Evolutionary conservation across 2,888 invertebrate species (phyloP), one percentile per base, ranked within the genome.

Genomic region (Archips crataeganus): DNA sequence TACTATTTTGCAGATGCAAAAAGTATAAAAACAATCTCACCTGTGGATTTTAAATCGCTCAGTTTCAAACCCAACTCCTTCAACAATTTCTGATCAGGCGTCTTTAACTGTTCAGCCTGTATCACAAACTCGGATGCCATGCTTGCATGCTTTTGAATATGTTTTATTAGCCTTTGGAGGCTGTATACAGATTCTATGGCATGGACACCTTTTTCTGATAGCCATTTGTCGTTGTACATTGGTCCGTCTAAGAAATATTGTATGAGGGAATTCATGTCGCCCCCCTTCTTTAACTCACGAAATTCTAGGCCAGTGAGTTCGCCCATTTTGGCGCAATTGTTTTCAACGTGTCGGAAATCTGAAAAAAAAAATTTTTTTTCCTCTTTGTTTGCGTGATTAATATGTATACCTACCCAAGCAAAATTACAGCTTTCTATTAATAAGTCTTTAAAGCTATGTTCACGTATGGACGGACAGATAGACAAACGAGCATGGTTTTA

Each of bases 281-380:
- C 87, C 15, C 85, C 82, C 32, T 80, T 82, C 76, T 89, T 90
- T 15, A 94, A 75, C 1, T 87, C 83, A 70, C 84, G 87, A 70
- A 93, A 86, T 75, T 90, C 84, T 0, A 93, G 80, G 2, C 90
- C 89, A 0, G 93, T 91, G 13, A 94, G 74, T 51, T 90, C 84
- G 0, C 87, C 75, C 85, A 94, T 90, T 74, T 87, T 91, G 2
- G 84, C 82, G 54, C 84, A 85, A 71, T 84, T 89, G 61, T 81
- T 84, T 2, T 84, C 87, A 4, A 86, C 74, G 71, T 88, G 86
- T 77, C 82, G 86, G 77, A 84, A 85, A 84, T 92, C 94, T 94
- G n/a, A 39, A 69, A 51, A 34, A 10, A 34, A 3, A 45, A 3
- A 11, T 11, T 3, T 11, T 3, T 11, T 11, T 8, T 45, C 36